Conservation (phyloP, 2,113 vertebrate genomes). For the Xenopus laevis region DNA sequence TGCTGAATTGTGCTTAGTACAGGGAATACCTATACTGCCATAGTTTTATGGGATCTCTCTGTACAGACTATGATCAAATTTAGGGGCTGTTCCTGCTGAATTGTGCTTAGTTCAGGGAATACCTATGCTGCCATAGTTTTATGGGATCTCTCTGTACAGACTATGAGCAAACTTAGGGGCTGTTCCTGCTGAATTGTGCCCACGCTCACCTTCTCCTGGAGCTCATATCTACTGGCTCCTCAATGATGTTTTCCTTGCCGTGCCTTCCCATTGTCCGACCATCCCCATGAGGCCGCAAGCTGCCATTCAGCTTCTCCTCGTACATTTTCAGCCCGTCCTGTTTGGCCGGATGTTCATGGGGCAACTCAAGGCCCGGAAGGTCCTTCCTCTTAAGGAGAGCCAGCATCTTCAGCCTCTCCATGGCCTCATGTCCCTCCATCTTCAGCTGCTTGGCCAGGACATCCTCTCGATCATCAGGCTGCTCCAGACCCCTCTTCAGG, state of each 20-base stretch:
- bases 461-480: constrained; percentile 85
- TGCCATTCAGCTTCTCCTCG: constrained; percentile 76
- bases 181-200: too few relatives aligned
- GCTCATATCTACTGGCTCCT: constrained; percentile 97
- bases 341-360: constrained; percentile 66
- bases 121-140: too few relatives aligned
- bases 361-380: constrained; percentile 76
- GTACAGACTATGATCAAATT: too few relatives aligned
- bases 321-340: constrained; percentile 70
- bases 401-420: constrained; percentile 97
- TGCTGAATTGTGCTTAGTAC: too few relatives aligned
- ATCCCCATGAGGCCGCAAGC: constrained; percentile 66
- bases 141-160: too few relatives aligned
- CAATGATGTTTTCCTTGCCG: constrained; percentile 90
- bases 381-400: constrained; percentile 93
- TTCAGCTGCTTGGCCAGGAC: constrained; percentile 89
- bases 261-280: constrained; percentile 68
- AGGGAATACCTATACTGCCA: too few relatives aligned
- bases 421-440: constrained; percentile 96
- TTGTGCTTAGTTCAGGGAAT: too few relatives aligned
- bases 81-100: too few relatives aligned
- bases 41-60: too few relatives aligned
- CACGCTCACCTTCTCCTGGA: constrained; percentile 80
- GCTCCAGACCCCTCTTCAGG: constrained; percentile 86
- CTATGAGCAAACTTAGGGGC: too few relatives aligned